Conservation (phyloP, 1,140 invertebrate genomes). For the Zaprionus ornatus region DNA sequence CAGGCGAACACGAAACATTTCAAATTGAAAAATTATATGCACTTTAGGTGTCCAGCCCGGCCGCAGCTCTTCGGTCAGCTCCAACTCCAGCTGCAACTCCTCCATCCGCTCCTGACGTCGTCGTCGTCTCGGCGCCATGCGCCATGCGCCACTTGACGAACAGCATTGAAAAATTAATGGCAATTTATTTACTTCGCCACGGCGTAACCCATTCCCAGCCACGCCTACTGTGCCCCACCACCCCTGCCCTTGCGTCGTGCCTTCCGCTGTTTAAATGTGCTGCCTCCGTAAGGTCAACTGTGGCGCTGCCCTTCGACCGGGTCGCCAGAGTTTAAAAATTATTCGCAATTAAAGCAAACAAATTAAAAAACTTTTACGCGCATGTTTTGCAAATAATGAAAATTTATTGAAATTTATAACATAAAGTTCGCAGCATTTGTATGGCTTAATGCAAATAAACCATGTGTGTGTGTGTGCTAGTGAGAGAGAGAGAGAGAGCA, state of each 20-base stretch:
- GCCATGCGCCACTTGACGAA: slow-evolving; percentile 72
- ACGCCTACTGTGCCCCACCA: background rate
- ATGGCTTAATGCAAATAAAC: slow-evolving; percentile 16
- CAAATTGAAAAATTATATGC: slow-evolving; percentile 84
- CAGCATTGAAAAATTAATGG: slow-evolving; percentile 81
- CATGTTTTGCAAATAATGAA: slow-evolving; percentile 45
- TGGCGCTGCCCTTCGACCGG: slow-evolving; percentile 10
- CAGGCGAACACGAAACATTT: slow-evolving; percentile 55
- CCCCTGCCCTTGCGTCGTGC: slow-evolving; percentile 23
- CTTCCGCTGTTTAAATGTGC: slow-evolving; percentile 7
- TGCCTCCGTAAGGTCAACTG: slow-evolving; percentile 60
- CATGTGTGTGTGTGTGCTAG: background rate
- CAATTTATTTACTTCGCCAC: slow-evolving; percentile 76
- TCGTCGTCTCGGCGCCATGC: slow-evolving; percentile 64
- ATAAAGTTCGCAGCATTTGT: slow-evolving; percentile 21
- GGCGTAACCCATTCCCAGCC: slow-evolving; percentile 12
- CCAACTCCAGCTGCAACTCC: slow-evolving; percentile 22
- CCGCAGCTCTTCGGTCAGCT: slow-evolving; percentile 1
- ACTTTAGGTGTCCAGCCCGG: slow-evolving; percentile 73
- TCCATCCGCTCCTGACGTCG: slow-evolving; percentile 21
- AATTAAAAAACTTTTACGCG: slow-evolving; percentile 72
- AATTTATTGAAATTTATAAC: slow-evolving; percentile 54
- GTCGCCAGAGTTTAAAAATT: slow-evolving; percentile 78
- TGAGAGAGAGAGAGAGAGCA: background rate
- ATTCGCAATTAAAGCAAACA: slow-evolving; percentile 78